These are phyloP conservation scores for Cotesia typhae DNA, from an alignment of 1,140 invertebrate species.

Conservation along the genomic window DNA sequence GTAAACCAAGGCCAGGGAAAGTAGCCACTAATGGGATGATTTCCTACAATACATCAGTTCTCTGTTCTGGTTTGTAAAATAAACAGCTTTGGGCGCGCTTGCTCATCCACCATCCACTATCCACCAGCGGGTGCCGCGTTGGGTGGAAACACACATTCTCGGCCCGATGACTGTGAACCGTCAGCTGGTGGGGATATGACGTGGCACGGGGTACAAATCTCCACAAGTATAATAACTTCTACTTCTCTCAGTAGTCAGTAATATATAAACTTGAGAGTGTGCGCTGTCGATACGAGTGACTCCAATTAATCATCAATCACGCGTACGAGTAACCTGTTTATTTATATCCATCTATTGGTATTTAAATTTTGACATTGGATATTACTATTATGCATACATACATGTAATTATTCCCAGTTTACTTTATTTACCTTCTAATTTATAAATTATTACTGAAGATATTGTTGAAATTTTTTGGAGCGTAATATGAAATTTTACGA, in stretches of 20 bases:
- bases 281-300: too few species aligned
- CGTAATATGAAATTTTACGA: constrained; percentile 11
- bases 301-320: background rate
- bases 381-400: background rate
- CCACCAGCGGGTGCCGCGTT: background rate
- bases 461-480: background rate
- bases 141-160: background rate
- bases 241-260: too few species aligned
- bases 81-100: too few species aligned
- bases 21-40: constrained; percentile 9
- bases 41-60: background rate
- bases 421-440: too few species aligned
- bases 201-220: constrained; percentile 33
- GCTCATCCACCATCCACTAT: background rate
- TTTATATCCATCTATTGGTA: too few species aligned
- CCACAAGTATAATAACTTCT: background rate
- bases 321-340: too few species aligned
- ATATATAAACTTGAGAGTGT: too few species aligned
- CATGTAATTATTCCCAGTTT: background rate
- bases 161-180: background rate
- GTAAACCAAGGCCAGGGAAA: constrained; percentile 9
- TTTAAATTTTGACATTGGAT: too few species aligned
- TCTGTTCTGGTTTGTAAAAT: too few species aligned
- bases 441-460: background rate
- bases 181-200: constrained; percentile 39